Base-by-base conservation (phyloP, 2,888 invertebrate species). In the Cerceris ruficornis region DNA sequence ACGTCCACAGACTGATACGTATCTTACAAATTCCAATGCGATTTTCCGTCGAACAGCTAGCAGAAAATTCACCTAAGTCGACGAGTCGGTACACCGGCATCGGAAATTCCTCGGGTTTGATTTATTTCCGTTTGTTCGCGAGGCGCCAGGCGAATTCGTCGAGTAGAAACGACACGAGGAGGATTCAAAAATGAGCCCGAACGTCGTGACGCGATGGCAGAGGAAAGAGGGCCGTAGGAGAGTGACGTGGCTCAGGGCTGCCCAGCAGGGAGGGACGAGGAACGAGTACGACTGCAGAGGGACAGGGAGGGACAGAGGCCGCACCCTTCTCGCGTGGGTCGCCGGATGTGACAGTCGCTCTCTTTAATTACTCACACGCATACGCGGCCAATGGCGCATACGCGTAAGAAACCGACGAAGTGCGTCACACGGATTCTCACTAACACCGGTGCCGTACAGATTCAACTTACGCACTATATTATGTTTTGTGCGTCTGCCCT, bases 291-390 rank as follows among this genome's bases (percentile, higher is more conserved):
- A 67, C 59, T 61, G 55, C 66, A 54, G 77, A 82, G 81, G 67
- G 69, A 81, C 73, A 77, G 82, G 80, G 78, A 75, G 69, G 76
- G 74, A 77, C 81, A 80, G 75, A 77, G 80, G 90, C 91, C 92
- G 91, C 91, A 91, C 92, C 92, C 92, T 91, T 89, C 83, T 89
- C 89, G 92, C 92, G 92, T 92, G 92, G 92, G 92, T 91, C 91
- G 92, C 91, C 92, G 92, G 92, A 92, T 92, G 92, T 91, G 91
- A 91, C 91, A 90, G 91, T 91, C 91, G 90, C 91, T 91, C 91
- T 91, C 91, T 92, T 92, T 92, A 92, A 92, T 92, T 92, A 92
- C 92, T 91, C 91, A 89, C 90, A 88, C 90, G 88, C 87, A 88
- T 85, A 88, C 82, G 80, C 81, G 85, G 69, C 79, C 83, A 72